phyloP scores from a whole-genome alignment of 2,797 vertebrate species.

The Silurus aristotelis region DNA sequence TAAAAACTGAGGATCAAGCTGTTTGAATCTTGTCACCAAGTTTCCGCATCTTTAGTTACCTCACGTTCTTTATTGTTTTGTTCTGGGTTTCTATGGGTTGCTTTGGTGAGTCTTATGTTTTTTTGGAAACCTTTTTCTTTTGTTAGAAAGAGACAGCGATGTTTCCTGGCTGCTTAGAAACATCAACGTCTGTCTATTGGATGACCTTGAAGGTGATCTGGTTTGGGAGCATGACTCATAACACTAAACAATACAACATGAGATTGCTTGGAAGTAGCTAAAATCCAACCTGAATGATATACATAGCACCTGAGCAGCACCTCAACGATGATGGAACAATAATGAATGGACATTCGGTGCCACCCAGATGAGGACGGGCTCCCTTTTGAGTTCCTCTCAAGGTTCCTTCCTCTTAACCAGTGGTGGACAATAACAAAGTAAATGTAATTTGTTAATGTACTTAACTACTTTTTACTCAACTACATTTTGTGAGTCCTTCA shows the following conservation, averaged over 20 bases:
- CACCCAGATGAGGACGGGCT: too few relatives aligned
- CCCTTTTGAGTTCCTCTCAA: too few relatives aligned
- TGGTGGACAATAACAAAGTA: too few relatives aligned
- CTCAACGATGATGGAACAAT: too few relatives aligned
- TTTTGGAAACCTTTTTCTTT: constrained; percentile 22
- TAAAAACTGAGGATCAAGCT: constrained; percentile 16
- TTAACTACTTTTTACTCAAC: too few relatives aligned
- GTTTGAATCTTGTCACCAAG: constrained; percentile 31
- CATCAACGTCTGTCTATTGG: neutral
- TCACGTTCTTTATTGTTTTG: constrained; percentile 30
- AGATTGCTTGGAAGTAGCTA: neutral
- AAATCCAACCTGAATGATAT: neutral
- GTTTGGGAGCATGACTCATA: neutral
- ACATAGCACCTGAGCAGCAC: neutral
- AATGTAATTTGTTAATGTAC: too few relatives aligned
- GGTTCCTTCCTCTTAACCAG: too few relatives aligned
- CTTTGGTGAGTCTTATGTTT: constrained; percentile 50
- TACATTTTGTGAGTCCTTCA: too few relatives aligned
- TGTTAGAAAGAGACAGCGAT: constrained; percentile 38
- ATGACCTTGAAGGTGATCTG: neutral
- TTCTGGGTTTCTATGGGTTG: constrained; percentile 43
- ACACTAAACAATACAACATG: neutral
- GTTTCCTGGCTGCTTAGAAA: constrained; percentile 54
- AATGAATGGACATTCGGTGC: too few relatives aligned
- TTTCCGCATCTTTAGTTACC: constrained; percentile 12